These are phyloP conservation scores for Drosophila anomalata DNA, from an alignment of 2,888 invertebrate species.

Conservation along the genomic window DNA sequence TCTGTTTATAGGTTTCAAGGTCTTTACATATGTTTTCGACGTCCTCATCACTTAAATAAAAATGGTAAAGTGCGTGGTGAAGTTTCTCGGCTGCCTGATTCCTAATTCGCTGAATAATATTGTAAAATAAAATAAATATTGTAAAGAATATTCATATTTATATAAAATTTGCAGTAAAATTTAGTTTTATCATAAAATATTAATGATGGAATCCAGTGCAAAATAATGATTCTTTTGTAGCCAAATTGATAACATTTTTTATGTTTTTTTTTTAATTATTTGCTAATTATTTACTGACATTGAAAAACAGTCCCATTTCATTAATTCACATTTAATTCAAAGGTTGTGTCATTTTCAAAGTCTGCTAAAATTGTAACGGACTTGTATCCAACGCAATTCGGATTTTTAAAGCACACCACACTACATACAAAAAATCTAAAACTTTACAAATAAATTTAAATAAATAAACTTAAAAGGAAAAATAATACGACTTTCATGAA, in stretches of 20 bases:
- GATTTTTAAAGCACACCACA: slow-evolving; percentile 36
- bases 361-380: slow-evolving; percentile 85
- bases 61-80: slow-evolving; percentile 60
- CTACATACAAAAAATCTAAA: background rate
- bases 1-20: slow-evolving; percentile 19
- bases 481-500: too few relatives aligned
- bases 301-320: slow-evolving; percentile 85
- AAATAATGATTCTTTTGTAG: slow-evolving; percentile 85
- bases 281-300: slow-evolving; percentile 88
- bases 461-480: too few relatives aligned
- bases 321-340: slow-evolving; percentile 86
- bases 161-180: slow-evolving; percentile 86
- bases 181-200: slow-evolving; percentile 85
- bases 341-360: slow-evolving; percentile 84
- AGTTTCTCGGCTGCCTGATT: slow-evolving; percentile 74
- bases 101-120: slow-evolving; percentile 86
- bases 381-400: slow-evolving; percentile 42
- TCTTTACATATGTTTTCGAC: slow-evolving; percentile 44
- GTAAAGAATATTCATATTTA: slow-evolving; percentile 87
- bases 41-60: slow-evolving; percentile 55
- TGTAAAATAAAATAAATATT: slow-evolving; percentile 86
- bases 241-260: slow-evolving; percentile 77
- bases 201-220: slow-evolving; percentile 89
- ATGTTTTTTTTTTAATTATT: slow-evolving; percentile 84
- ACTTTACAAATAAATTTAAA: too few relatives aligned